Evolutionary conservation across 2,797 vertebrate species (phyloP).

Genomic region (Acanthiza pusilla): DNA sequence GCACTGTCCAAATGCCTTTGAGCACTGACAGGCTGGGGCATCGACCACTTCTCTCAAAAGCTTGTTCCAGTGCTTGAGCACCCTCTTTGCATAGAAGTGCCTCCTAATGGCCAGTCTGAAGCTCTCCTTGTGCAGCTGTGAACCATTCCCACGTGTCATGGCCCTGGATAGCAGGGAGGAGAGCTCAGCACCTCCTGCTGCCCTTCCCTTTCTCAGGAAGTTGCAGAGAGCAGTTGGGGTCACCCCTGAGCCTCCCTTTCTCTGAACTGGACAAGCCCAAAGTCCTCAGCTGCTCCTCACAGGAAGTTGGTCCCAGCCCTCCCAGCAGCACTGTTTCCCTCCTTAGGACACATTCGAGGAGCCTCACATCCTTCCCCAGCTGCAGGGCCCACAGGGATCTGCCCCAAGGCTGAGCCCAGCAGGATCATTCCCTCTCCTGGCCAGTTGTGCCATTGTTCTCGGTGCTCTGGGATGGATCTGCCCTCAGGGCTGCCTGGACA

Average conservation of each 20-base stretch:
- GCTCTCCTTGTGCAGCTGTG: not conserved
- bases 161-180: not conserved
- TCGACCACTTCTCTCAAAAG: not conserved
- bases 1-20: not conserved
- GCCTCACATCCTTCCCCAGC: not conserved
- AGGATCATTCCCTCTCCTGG: accelerated
- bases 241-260: not conserved
- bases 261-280: not conserved
- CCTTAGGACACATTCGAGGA: no score
- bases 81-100: not conserved
- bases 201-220: not conserved
- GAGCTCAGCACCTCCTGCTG: not conserved
- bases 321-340: not conserved
- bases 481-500: not conserved
- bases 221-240: not conserved
- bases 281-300: not conserved
- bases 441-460: accelerated
- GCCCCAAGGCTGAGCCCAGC: not conserved
- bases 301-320: not conserved
- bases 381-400: accelerated
- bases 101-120: not conserved
- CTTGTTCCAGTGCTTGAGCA: not conserved
- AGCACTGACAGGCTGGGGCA: not conserved
- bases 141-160: no score
- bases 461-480: not conserved